phyloP scores from a whole-genome alignment of 2,888 invertebrate species.

The Aromia moschata region DNA sequence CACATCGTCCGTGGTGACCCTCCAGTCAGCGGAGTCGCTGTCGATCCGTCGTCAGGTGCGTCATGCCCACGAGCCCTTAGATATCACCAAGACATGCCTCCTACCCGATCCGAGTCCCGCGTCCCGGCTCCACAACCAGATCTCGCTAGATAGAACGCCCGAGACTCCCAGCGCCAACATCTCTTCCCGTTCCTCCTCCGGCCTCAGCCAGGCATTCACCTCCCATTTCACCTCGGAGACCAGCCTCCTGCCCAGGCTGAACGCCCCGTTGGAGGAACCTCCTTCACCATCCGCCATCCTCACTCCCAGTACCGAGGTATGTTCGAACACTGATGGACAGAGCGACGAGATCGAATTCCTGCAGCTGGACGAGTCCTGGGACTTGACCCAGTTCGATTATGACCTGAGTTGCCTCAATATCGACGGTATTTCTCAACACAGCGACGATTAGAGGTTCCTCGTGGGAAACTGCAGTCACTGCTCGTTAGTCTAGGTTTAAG shows the following conservation, averaged over 20 bases:
- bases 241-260: constrained; percentile 50
- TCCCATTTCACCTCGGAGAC: constrained; percentile 57
- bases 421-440: constrained; percentile 51
- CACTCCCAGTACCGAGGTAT: constrained; percentile 66
- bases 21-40: constrained; percentile 72
- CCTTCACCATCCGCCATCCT: constrained; percentile 69
- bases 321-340: constrained; percentile 54
- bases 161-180: constrained; percentile 71
- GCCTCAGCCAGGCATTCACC: constrained; percentile 57
- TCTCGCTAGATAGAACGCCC: constrained; percentile 52
- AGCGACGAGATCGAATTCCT: constrained; percentile 56
- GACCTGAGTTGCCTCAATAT: constrained; percentile 56
- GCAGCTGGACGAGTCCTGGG: constrained; percentile 59
- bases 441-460: constrained; percentile 27
- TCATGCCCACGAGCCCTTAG: constrained; percentile 39
- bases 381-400: constrained; percentile 59
- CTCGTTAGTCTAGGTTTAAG: background rate
- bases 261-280: constrained; percentile 50
- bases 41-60: constrained; percentile 64
- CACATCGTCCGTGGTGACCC: constrained; percentile 73
- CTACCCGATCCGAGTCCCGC: constrained; percentile 27
- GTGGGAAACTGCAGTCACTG: constrained; percentile 3
- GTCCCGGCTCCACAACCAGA: constrained; percentile 39
- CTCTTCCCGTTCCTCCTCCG: constrained; percentile 56
- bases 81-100: constrained; percentile 28